Conservation (phyloP, 2,797 vertebrate species). For the Coccyzus lansbergi region DNA sequence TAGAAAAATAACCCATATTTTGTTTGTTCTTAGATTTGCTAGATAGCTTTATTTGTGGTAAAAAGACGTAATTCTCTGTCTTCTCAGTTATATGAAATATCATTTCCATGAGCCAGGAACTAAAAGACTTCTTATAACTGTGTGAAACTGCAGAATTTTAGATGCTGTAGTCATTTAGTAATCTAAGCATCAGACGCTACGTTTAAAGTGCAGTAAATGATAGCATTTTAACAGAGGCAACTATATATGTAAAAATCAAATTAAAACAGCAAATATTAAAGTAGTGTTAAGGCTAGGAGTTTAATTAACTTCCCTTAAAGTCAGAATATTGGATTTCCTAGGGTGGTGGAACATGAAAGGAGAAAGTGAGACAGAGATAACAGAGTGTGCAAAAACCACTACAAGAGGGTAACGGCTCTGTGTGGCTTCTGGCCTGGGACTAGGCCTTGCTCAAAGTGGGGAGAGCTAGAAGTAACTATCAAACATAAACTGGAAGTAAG, state of each 20-base stretch:
- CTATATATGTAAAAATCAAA: background rate
- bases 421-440: background rate
- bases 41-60: background rate
- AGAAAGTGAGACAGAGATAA: background rate
- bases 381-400: background rate
- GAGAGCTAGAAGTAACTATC: background rate
- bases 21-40: background rate
- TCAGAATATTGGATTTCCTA: background rate
- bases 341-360: background rate
- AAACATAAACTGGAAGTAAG: background rate
- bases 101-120: background rate
- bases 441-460: background rate
- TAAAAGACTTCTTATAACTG: background rate
- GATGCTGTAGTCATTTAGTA: background rate
- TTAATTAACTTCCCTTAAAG: constrained; percentile 24
- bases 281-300: background rate
- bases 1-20: background rate
- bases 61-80: background rate
- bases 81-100: background rate
- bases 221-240: background rate
- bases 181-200: background rate
- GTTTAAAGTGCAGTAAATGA: background rate
- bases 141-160: background rate
- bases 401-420: background rate
- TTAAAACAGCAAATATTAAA: background rate